A percentile compares a stretch with the other conserved stretches of the same genome.
These are phyloP conservation scores for Percopsis omiscomaycus DNA, from an alignment of 2,797 vertebrate species.

Conservation along the genomic window DNA sequence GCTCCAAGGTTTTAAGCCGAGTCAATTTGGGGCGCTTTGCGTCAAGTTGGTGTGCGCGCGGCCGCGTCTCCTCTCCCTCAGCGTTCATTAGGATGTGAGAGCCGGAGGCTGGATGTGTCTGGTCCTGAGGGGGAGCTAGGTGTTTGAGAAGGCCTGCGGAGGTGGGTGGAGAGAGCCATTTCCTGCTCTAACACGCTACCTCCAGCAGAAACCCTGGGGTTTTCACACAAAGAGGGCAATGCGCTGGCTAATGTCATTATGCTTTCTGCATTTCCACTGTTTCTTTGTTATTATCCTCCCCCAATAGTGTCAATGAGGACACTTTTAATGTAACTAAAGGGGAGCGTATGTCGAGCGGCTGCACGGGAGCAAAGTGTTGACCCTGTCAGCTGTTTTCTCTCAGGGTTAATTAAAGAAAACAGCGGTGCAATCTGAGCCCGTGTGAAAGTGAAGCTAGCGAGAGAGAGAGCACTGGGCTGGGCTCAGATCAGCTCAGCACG, in stretches of 20 bases:
- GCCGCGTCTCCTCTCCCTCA: slow-evolving; percentile 60
- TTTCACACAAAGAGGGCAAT: slow-evolving; percentile 53
- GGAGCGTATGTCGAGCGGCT: slow-evolving; percentile 66
- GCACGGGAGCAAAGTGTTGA: slow-evolving; percentile 72
- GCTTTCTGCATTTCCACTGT: slow-evolving; percentile 29
- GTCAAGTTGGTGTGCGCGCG: slow-evolving; percentile 47
- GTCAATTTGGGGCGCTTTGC: slow-evolving; percentile 67
- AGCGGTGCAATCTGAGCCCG: slow-evolving; percentile 75
- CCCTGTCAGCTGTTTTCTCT: slow-evolving; percentile 80
- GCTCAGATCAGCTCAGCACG: slow-evolving; percentile 71
- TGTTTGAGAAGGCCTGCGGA: slow-evolving; percentile 70
- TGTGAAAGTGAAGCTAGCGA: slow-evolving; percentile 75
- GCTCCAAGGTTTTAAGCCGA: slow-evolving; percentile 66
- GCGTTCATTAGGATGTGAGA: slow-evolving; percentile 77
- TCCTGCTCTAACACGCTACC: slow-evolving; percentile 64
- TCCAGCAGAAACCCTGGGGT: slow-evolving; percentile 61
- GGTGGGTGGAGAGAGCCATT: slow-evolving; percentile 47
- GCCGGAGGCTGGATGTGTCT: slow-evolving; percentile 70
- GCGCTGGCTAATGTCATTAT: slow-evolving; percentile 60
- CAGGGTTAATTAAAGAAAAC: slow-evolving; percentile 85
- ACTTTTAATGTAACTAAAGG: slow-evolving; percentile 62
- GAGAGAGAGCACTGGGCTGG: slow-evolving; percentile 61
- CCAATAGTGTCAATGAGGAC: slow-evolving; percentile 28
- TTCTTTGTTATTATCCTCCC: slow-evolving; percentile 22
- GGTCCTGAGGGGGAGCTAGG: slow-evolving; percentile 66